These are phyloP conservation scores for Muscicapa adusta DNA, from an alignment of 2,113 vertebrate species.

Conservation along the genomic window DNA sequence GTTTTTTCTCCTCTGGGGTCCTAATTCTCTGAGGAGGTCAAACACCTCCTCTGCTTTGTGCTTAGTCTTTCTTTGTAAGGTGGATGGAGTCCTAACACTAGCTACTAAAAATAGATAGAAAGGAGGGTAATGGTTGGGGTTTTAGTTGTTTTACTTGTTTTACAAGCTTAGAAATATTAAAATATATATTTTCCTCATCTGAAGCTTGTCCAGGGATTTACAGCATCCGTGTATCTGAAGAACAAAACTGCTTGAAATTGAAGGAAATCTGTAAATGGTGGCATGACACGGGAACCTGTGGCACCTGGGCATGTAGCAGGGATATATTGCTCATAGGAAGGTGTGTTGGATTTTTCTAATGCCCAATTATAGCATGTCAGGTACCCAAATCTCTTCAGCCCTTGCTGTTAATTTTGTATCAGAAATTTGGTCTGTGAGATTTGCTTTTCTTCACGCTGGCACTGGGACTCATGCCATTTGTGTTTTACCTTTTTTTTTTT, in stretches of 20 bases:
- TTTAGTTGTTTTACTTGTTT: neutral
- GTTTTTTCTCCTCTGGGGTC: neutral
- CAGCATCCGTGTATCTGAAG: neutral
- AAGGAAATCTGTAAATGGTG: neutral
- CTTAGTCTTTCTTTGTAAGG: neutral
- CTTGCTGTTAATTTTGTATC: neutral
- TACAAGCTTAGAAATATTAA: neutral
- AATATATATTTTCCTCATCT: neutral
- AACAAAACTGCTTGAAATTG: neutral
- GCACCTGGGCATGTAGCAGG: neutral
- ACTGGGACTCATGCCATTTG: neutral
- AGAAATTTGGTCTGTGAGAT: neutral
- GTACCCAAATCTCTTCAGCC: neutral
- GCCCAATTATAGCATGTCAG: neutral
- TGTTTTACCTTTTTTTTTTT: neutral
- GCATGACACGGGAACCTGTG: neutral
- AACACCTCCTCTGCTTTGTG: neutral
- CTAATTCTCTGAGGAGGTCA: neutral
- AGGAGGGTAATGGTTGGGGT: neutral
- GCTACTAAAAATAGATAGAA: neutral
- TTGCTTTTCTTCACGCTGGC: neutral
- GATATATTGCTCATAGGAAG: neutral
- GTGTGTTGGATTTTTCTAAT: neutral
- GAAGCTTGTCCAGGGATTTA: neutral
- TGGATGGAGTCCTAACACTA: neutral